Base-by-base conservation (phyloP, 2,113 vertebrate species). In the Cynoglossus semilaevis region DNA sequence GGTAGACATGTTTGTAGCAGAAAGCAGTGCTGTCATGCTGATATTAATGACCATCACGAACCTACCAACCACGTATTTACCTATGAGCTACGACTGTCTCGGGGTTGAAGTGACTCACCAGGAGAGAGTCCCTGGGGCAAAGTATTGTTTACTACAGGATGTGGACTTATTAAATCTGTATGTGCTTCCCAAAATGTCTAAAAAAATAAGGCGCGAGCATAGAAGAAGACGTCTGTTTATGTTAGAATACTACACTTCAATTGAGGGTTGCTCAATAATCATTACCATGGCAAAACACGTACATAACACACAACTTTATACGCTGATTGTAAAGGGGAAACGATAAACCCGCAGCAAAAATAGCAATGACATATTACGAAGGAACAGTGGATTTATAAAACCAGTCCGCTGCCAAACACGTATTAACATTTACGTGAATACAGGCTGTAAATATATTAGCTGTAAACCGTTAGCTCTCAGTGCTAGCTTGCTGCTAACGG, bases 401-500 rank as follows among this genome's bases (percentile, higher is more conserved):
- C n/a, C 15, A 45, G 35, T 29, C 18, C 22, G 2, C 4, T 22
- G 19, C 8, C 52, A 46, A 19, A 29, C 11, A 54, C 10, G 53
- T 38, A 58, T 15, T 13, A 19, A 48, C 56, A 16, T 9, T 12
- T 9, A 41, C 14, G 12, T 37, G 42, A 19, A 63, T n/a, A 40
- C 45, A 57, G 18, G 49, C 14, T 34, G 36, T 35, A 17, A 44
- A 47, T 50, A 57, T 50, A 16, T 46, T 59, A 63, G 44, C 55
- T 6, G 35, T 29, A 29, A 15, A 48, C 51, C 8, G 65, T 58
- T 79, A 83, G 84, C 82, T 48, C 2, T 9, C 1, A 0, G 43
- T 67, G 83, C 85, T 83, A 88, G 78, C 74, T 86, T 87, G 63
- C 77, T 16, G 70, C 80, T 82, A 82, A 48, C 67, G 64, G 41